Conservation (phyloP, 2,113 vertebrate species). For the Heptranchias perlo region DNA sequence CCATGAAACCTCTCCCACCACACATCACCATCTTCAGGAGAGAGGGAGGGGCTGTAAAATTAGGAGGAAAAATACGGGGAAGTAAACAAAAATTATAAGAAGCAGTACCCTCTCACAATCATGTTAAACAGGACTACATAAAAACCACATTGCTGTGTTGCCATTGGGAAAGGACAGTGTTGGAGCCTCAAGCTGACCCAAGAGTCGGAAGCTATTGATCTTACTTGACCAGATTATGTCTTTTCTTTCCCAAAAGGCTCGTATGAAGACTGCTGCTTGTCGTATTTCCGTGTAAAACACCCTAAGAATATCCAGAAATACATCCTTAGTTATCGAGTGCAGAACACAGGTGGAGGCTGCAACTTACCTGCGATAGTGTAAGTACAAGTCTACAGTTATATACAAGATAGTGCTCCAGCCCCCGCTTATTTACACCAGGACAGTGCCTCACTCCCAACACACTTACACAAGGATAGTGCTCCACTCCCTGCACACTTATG, state of each 20-base stretch:
- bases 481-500: no score
- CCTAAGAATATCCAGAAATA: not conserved
- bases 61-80: not conserved
- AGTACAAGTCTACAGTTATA: not conserved
- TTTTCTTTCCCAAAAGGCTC: not conserved
- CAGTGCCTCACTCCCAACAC: no score
- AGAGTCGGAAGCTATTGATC: no score
- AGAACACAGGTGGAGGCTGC: constrained; percentile 12
- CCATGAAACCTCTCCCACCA: not conserved
- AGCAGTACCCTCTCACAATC: not conserved
- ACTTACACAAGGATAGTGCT: no score
- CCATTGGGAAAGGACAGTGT: not conserved
- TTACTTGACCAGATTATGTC: not conserved
- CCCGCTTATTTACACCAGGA: not conserved
- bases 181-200: not conserved
- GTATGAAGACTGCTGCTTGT: constrained; percentile 8
- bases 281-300: not conserved
- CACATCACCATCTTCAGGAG: not conserved
- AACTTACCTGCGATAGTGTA: not conserved
- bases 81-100: not conserved
- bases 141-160: no score
- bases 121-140: not conserved
- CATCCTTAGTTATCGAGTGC: not conserved
- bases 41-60: not conserved
- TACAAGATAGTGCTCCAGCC: not conserved